These are phyloP conservation scores for Biston stratarius DNA, from an alignment of 2,888 invertebrate genomes.

Conservation along the genomic window DNA sequence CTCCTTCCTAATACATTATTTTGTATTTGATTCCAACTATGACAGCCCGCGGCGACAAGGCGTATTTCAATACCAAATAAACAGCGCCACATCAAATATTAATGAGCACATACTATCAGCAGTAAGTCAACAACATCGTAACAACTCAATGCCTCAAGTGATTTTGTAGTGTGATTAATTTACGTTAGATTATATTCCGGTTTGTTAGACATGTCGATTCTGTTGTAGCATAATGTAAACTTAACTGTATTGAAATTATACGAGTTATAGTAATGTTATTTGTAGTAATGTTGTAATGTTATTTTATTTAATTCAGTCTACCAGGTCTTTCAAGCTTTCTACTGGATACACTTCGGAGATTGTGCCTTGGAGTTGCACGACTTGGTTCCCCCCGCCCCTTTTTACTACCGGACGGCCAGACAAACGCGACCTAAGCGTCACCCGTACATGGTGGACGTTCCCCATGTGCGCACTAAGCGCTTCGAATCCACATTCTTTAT, in stretches of 20 bases:
- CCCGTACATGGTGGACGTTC: no score
- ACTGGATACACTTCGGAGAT: no score
- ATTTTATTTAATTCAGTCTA: no score
- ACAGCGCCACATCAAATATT: constrained; percentile 22
- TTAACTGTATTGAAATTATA: neutral
- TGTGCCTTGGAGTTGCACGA: no score
- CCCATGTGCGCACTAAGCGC: no score
- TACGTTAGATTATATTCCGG: constrained; percentile 13
- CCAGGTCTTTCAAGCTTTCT: no score
- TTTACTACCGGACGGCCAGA: no score
- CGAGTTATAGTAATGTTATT: neutral
- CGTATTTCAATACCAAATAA: constrained; percentile 20
- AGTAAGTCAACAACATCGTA: constrained; percentile 19
- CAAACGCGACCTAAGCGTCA: no score
- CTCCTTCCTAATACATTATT: neutral
- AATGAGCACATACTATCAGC: constrained; percentile 20
- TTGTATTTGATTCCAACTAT: constrained; percentile 20
- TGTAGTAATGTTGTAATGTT: no score
- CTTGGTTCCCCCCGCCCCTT: no score
- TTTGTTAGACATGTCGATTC: constrained; percentile 7
- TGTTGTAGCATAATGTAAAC: neutral
- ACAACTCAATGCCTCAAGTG: constrained; percentile 22
- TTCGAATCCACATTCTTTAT: no score
- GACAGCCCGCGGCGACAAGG: constrained; percentile 14
- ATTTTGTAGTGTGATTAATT: constrained; percentile 14